phyloP scores from a whole-genome alignment of 2,113 vertebrate species.

The Mustela lutreola region DNA sequence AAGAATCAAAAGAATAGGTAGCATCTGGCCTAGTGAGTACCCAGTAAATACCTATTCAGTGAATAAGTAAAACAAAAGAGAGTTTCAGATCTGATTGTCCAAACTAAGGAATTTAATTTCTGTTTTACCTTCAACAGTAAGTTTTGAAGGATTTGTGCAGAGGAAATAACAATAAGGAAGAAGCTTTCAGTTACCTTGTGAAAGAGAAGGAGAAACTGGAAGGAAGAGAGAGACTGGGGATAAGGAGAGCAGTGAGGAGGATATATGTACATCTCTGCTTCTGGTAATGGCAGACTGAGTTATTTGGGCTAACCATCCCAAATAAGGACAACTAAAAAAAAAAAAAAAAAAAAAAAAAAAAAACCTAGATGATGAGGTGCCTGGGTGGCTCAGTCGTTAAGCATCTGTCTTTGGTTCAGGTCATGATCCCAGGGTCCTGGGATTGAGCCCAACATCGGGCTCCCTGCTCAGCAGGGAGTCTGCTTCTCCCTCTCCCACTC shows the following conservation, averaged over 20 bases:
- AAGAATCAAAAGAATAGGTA: not conserved
- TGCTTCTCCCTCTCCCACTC: too few species aligned
- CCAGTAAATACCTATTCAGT: not conserved
- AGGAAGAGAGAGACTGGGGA: not conserved
- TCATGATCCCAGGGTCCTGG: too few species aligned
- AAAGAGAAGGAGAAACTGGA: not conserved
- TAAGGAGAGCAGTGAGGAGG: not conserved
- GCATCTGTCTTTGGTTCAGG: too few species aligned
- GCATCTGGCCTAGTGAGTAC: not conserved
- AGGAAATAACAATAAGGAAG: not conserved
- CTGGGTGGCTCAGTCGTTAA: too few species aligned
- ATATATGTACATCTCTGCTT: not conserved
- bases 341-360: not conserved
- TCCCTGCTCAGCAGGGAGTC: too few species aligned
- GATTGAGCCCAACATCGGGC: too few species aligned
- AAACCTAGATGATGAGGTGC: too few species aligned
- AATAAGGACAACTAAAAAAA: not conserved
- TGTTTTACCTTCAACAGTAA: not conserved
- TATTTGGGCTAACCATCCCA: not conserved
- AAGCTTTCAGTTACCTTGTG: not conserved
- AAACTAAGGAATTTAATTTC: slow-evolving; percentile 16
- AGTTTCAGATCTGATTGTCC: not conserved
- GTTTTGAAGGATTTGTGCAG: not conserved
- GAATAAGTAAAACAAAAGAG: slow-evolving; percentile 8
- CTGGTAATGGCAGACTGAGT: not conserved